Evolutionary conservation across 1,140 invertebrate genomes (phyloP), one percentile per base, ranked within the genome.

Genomic region (Trachymyrmex septentrionalis): DNA sequence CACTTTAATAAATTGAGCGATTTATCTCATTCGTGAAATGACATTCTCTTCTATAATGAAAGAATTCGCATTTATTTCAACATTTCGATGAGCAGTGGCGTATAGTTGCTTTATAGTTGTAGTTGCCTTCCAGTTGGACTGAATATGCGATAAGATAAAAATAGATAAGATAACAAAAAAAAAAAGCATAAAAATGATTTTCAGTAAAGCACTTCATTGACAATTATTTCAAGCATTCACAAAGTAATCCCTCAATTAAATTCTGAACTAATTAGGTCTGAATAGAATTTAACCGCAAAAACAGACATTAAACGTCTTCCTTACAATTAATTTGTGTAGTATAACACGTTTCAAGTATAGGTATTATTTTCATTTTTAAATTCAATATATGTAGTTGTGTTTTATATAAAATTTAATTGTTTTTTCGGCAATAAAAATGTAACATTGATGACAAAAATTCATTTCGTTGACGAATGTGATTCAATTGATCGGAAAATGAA

Each of bases 161-260:
- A 34, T 55, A 57, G 7, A 57, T 73, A 30, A 21, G 19, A 53
- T 27, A 27, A 5, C 27, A 72, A 53, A 50, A 71, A 5, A 50
- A 72, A 53, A 50, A 71, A 50, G 30, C 16, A 50, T n/a, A 55
- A 73, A 53, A 55, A 19, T n/a, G 34, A 73, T 75, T 75, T 57
- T 24, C 14, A 57, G 6, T 34, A 14, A 75, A 2, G 12, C 1
- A 34, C 38, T 75, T 7, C 5, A 73, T 73, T 75, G 27, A 75
- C 9, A 75, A 75, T 75, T 24, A 57, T 57, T 57, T 57, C 19
- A 4, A 30, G 3, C 30, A 6, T 66, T 9, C 9, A 10, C 34
- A 44, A 10, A 44, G 7, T 44, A 44, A 12, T 9, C 38, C 2
- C 38, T 44, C 9, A 44, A 44, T 44, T 44, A 44, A 44, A 44